These are phyloP conservation scores for Aurelia sp. DNA, from an alignment of 30 jellyfish, hydroid and myxozoan genomes.

Conservation along the genomic window DNA sequence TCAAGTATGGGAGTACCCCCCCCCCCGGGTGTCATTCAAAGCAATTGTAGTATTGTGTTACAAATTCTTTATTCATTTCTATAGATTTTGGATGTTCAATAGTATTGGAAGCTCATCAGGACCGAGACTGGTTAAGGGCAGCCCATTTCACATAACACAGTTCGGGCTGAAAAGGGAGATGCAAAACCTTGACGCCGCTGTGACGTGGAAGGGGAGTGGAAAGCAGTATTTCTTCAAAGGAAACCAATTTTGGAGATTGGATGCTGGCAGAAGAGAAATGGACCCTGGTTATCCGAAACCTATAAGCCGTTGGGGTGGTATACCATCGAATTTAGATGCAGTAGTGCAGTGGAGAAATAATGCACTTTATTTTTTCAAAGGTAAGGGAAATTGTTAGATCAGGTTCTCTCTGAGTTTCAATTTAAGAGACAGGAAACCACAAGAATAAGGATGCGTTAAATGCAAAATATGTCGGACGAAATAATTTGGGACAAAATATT, in stretches of 20 bases:
- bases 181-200: conserved; percentile 85
- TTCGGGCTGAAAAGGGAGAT: conserved; percentile 72
- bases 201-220: conserved; percentile 59
- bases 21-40: no score
- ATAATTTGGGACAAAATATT: no score
- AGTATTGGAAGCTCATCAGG: conserved; percentile 33
- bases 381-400: conserved; percentile 15
- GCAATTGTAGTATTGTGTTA: background rate
- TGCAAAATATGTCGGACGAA: no score
- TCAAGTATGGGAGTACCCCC: no score
- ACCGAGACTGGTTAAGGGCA: background rate
- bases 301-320: conserved; percentile 81
- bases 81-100: conserved; percentile 84
- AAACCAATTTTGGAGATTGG: conserved; percentile 83
- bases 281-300: conserved; percentile 92
- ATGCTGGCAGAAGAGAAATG: conserved; percentile 43
- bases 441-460: no score
- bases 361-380: conserved; percentile 82
- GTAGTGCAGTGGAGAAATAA: conserved; percentile 83
- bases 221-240: conserved; percentile 90
- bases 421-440: no score
- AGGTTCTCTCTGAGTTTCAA: no score
- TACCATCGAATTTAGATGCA: conserved; percentile 75
- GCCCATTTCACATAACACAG: conserved; percentile 61
- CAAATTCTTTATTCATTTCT: background rate